Percentiles rank a stretch among this genome's conserved stretches.
These are phyloP conservation scores for Xylocampa areola DNA, from an alignment of 2,888 invertebrate genomes.

Conservation along the genomic window DNA sequence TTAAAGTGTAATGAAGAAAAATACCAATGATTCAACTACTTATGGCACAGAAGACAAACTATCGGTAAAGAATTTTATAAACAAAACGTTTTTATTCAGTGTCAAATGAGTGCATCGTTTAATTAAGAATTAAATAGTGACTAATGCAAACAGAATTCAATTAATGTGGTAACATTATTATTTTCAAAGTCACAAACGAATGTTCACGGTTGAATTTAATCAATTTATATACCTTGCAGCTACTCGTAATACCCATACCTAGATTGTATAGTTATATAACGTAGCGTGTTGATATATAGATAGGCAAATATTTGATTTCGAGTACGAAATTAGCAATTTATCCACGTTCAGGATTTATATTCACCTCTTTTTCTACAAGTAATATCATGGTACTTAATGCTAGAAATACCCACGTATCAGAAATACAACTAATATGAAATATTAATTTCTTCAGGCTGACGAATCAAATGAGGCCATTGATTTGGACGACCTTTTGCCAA, in stretches of 20 bases:
- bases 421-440: slow-evolving; percentile 25
- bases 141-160: slow-evolving; percentile 7
- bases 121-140: not conserved
- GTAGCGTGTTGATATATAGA: not conserved
- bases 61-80: slow-evolving; percentile 65
- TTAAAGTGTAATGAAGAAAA: slow-evolving; percentile 69
- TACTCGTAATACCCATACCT: not conserved
- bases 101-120: not conserved
- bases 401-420: slow-evolving; percentile 1
- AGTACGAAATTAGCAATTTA: not conserved
- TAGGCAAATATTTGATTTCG: not conserved
- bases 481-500: slow-evolving; percentile 95
- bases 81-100: slow-evolving; percentile 6
- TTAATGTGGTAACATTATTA: not conserved
- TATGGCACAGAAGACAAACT: slow-evolving; percentile 71
- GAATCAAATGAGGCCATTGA: slow-evolving; percentile 89
- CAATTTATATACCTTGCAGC: not conserved
- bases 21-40: slow-evolving; percentile 61
- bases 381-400: slow-evolving; percentile 14
- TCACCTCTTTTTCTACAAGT: not conserved
- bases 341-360: not conserved
- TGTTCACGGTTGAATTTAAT: slow-evolving; percentile 4
- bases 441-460: slow-evolving; percentile 32
- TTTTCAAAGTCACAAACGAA: not conserved
- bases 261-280: no score